Conservation (phyloP, 2,797 vertebrate genomes). For the Garrulus glandarius region DNA sequence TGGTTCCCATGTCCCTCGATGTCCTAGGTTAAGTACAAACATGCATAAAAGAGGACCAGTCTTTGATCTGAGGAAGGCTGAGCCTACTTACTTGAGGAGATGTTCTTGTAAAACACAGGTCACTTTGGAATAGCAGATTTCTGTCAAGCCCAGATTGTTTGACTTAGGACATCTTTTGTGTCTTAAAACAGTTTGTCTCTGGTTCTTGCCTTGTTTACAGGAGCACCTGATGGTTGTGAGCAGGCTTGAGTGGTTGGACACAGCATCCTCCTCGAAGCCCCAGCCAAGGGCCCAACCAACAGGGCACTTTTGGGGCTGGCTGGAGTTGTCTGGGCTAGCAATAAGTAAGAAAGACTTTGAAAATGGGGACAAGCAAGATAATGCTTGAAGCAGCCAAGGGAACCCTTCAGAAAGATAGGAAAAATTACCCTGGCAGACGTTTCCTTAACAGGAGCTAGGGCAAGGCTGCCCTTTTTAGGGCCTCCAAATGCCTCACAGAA, state of each 20-base stretch:
- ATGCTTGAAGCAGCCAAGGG: neutral
- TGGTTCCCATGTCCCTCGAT: rapidly evolving
- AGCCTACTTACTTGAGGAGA: neutral
- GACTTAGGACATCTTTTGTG: neutral
- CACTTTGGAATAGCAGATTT: neutral
- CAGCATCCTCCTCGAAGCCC: neutral
- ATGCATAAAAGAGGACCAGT: neutral
- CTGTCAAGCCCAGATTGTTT: neutral
- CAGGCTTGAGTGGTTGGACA: neutral
- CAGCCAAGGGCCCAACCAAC: neutral
- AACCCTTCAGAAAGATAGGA: neutral
- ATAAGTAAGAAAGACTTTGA: neutral
- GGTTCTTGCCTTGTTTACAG: neutral
- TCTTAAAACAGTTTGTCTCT: neutral
- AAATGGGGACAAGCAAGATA: neutral
- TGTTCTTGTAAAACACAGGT: neutral
- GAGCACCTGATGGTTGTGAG: neutral
- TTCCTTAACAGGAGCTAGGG: neutral
- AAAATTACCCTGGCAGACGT: neutral
- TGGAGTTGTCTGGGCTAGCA: neutral
- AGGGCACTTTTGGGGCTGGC: neutral
- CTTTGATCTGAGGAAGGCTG: neutral
- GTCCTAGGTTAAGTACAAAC: neutral
- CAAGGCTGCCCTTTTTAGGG: neutral
- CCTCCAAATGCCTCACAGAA: neutral